Percentiles rank a stretch among this genome's conserved stretches.
phyloP scores from a whole-genome alignment of 2,888 invertebrate genomes.

The Aquatica leii region DNA sequence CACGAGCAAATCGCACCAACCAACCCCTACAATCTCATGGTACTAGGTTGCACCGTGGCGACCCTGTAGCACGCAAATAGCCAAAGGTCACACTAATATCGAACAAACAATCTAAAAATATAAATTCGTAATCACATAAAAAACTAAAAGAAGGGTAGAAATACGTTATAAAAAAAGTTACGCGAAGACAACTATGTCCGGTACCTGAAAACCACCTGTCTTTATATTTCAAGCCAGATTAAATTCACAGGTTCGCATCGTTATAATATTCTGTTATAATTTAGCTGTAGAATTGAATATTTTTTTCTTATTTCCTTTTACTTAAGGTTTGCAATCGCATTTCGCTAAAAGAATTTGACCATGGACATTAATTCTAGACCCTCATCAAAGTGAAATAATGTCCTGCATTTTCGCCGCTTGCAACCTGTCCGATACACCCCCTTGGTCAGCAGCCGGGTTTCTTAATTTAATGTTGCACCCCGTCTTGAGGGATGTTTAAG shows the following conservation, averaged over 20 bases:
- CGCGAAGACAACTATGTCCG: constrained; percentile 40
- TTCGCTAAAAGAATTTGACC: constrained; percentile 45
- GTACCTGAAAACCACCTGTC: constrained; percentile 54
- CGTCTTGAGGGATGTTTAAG: constrained; percentile 30
- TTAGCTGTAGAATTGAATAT: constrained; percentile 31
- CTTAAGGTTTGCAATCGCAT: constrained; percentile 32
- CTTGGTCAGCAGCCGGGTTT: constrained; percentile 43
- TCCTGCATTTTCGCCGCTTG: constrained; percentile 50
- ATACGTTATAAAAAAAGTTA: constrained; percentile 13
- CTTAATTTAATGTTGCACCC: constrained; percentile 38
- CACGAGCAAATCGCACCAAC: constrained; percentile 36
- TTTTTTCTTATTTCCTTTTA: constrained; percentile 21
- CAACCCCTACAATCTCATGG: constrained; percentile 42
- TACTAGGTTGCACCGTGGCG: constrained; percentile 52
- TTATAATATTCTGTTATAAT: constrained; percentile 37
- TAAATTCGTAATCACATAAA: not conserved
- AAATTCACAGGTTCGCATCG: constrained; percentile 52
- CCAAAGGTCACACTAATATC: constrained; percentile 60
- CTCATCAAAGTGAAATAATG: constrained; percentile 59
- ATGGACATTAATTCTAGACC: constrained; percentile 58
- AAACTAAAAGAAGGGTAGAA: not conserved
- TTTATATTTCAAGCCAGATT: constrained; percentile 50
- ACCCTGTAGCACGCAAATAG: constrained; percentile 58
- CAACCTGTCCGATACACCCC: constrained; percentile 49
- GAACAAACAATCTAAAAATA: constrained; percentile 54